A percentile compares a stretch with the other conserved stretches of the same genome.
These are phyloP conservation scores for Villa cingulata DNA, from an alignment of 2,888 invertebrate genomes.

Conservation along the genomic window DNA sequence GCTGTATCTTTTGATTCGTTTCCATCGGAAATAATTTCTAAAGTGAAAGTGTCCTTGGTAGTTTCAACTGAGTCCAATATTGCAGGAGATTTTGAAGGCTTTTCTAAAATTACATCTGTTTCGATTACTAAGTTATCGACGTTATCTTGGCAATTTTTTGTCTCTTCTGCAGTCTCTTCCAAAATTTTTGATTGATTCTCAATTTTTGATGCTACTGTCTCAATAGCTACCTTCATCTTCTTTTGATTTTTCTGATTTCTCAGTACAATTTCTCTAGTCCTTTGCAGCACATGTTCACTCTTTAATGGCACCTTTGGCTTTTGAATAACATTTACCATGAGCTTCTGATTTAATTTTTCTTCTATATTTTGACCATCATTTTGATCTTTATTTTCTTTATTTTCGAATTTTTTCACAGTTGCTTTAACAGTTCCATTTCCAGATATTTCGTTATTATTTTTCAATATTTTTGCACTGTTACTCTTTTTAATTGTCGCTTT, in stretches of 20 bases:
- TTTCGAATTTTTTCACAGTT: slow-evolving; percentile 14
- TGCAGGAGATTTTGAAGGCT: neutral
- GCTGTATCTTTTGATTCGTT: neutral
- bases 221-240: slow-evolving; percentile 1
- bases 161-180: slow-evolving; percentile 13
- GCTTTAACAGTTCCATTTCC: slow-evolving; percentile 16
- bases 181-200: slow-evolving; percentile 6
- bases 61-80: too few relatives aligned
- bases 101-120: too few relatives aligned
- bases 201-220: slow-evolving; percentile 1
- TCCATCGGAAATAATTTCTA: neutral
- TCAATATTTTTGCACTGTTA: slow-evolving; percentile 28
- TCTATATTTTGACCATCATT: slow-evolving; percentile 25
- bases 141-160: neutral
- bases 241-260: slow-evolving; percentile 12
- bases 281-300: slow-evolving; percentile 26
- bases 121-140: neutral
- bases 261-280: slow-evolving; percentile 23
- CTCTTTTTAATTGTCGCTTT: slow-evolving; percentile 26
- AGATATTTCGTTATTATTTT: slow-evolving; percentile 26
- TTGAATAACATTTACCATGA: slow-evolving; percentile 6
- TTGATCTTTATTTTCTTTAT: slow-evolving; percentile 8
- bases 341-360: too few relatives aligned
- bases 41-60: neutral
- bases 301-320: slow-evolving; percentile 30